Evolutionary conservation across 2,888 invertebrate species (phyloP).

Genomic region (Strigamia maritima): DNA sequence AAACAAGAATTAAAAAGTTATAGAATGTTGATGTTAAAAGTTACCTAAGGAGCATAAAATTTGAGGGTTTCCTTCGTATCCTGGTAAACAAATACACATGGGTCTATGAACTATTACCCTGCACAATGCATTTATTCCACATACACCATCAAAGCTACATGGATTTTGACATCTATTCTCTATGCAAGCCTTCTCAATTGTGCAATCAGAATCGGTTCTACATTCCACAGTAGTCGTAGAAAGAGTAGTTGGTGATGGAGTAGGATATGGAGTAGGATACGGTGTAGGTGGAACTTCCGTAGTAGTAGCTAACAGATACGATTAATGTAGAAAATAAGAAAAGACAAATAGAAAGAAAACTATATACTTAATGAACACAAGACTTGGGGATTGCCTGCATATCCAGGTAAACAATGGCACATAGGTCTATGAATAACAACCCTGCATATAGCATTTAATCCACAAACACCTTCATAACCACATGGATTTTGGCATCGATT

Average conservation of each 20-base stretch:
- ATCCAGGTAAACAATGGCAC: conserved; percentile 66
- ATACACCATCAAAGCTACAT: conserved; percentile 55
- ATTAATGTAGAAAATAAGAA: background rate
- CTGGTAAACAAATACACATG: conserved; percentile 70
- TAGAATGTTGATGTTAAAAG: background rate
- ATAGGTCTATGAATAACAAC: conserved; percentile 78
- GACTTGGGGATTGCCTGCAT: conserved; percentile 45
- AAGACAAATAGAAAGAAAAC: background rate
- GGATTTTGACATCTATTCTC: conserved; percentile 68
- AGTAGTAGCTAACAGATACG: background rate
- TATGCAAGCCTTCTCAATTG: conserved; percentile 80
- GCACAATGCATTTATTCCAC: conserved; percentile 79
- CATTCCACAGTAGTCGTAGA: conserved; percentile 42
- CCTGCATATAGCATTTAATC: conserved; percentile 80
- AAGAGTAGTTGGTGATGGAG: background rate
- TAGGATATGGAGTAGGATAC: background rate
- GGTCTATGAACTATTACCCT: conserved; percentile 70
- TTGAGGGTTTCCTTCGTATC: conserved; percentile 73
- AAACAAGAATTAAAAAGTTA: background rate
- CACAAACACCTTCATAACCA: conserved; percentile 62
- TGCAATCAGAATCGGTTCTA: conserved; percentile 68
- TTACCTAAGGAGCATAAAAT: conserved; percentile 60
- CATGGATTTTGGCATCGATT: conserved; percentile 85
- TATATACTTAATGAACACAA: background rate
- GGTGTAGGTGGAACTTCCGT: background rate